Base-by-base conservation (phyloP, 2,797 vertebrate genomes). In the Capromys pilorides region DNA sequence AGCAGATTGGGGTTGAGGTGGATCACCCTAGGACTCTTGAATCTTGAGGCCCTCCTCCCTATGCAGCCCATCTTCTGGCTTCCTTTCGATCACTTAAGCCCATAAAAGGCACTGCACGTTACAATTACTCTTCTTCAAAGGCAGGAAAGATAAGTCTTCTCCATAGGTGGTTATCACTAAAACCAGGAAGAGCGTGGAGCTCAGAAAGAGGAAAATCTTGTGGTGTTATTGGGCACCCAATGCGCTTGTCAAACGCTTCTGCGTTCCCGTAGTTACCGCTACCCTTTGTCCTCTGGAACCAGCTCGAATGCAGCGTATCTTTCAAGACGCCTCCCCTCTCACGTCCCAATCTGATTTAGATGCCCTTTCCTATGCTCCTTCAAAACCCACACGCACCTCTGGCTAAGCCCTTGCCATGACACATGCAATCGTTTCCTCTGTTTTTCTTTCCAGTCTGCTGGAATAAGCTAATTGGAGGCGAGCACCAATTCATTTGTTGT, bases 101-200 rank as follows among this genome's bases (percentile, higher is more conserved):
- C 93, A 71, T 94, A 84, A 96, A 97, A 82, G 71, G 67, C 41
- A 94, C 93, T 94, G 96, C 91, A 87, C 64, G 78, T 89, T 80
- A 88, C 81, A 92, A 96, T 95, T 81, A 95, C 49, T 45, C 21
- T 88, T 86, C 45, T 75, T 97, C 89, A 96, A 94, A 96, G 86
- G 71, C 81, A 57, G 19, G 80, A 61, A 86, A 90, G 62, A 91
- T 94, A 92, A 92, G 75, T 88, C 59, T 88, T 90, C 90, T 90
- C 92, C 79, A 62, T 16, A 78, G 92, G 88, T 64, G 31, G 83
- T 84, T 94, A 92, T 84, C 84, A 84, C 41, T 73, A 79, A 90
- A 83, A 71, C 49, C 51, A 59, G 13, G 57, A 96, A 82, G 39
- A 91, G 19, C 33, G 33, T 9, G 89, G 41, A 77, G 69, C 86